phyloP scores from a whole-genome alignment of 1,140 invertebrate species.

The Leptoteleia sp. region DNA sequence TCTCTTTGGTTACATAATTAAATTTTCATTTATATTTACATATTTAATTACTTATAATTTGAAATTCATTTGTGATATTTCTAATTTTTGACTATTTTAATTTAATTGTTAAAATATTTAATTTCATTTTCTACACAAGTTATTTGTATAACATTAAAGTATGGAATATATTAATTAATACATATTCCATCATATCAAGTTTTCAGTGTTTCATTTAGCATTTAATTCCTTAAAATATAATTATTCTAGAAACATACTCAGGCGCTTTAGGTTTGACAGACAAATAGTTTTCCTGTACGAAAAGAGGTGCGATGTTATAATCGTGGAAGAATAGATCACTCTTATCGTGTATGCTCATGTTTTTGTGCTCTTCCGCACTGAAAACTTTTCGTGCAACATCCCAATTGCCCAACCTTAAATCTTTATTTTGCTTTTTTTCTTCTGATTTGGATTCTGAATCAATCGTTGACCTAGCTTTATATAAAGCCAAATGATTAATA shows the following conservation, averaged over 20 bases:
- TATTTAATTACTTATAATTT: too few species aligned
- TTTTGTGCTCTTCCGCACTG: constrained; percentile 89
- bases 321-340: constrained; percentile 97
- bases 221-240: too few species aligned
- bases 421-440: constrained; percentile 87
- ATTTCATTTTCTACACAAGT: too few species aligned
- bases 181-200: too few species aligned
- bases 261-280: constrained; percentile 85
- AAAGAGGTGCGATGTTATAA: constrained; percentile 96
- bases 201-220: too few species aligned
- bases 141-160: too few species aligned
- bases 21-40: too few species aligned
- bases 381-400: constrained; percentile 96
- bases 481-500: constrained; percentile 92
- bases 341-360: constrained; percentile 92
- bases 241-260: constrained; percentile 81
- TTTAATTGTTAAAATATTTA: too few species aligned
- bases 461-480: constrained; percentile 83
- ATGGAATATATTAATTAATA: too few species aligned
- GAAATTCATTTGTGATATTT: too few species aligned
- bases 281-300: constrained; percentile 99
- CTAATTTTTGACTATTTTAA: too few species aligned
- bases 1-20: too few species aligned
- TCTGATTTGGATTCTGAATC: constrained; percentile 79
- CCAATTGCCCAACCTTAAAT: constrained; percentile 95